A percentile compares a stretch with the other conserved stretches of the same genome.
phyloP scores from a whole-genome alignment of 30 jellyfish, hydroid and myxozoan species.

The Pseudorhiza aurosa region DNA sequence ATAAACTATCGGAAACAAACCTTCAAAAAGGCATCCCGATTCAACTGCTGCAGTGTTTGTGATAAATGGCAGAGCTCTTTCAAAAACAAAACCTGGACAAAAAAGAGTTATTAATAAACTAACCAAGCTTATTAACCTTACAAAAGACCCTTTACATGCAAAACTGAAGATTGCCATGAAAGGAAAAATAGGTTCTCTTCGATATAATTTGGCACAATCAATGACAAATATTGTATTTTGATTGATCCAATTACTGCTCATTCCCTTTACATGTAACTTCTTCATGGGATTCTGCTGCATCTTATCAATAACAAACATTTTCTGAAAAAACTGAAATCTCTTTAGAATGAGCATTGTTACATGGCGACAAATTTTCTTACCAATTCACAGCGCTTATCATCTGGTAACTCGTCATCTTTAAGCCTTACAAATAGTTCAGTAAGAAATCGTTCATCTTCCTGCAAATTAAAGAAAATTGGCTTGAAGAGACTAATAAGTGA shows the following conservation, averaged over 20 bases:
- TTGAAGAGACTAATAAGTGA: too few relatives aligned
- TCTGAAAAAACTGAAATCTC: background rate
- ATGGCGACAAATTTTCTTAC: slow-evolving; percentile 28
- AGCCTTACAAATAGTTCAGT: slow-evolving; percentile 84
- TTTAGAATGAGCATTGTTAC: background rate
- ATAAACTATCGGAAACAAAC: slow-evolving; percentile 10
- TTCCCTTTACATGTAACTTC: too few relatives aligned
- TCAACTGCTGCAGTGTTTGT: slow-evolving; percentile 87
- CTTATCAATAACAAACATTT: too few relatives aligned
- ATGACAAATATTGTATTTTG: too few relatives aligned
- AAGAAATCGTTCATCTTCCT: slow-evolving; percentile 85
- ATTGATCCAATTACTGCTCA: too few relatives aligned
- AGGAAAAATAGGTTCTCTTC: too few relatives aligned
- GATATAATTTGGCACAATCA: too few relatives aligned
- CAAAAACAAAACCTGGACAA: slow-evolving; percentile 72
- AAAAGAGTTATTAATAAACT: background rate
- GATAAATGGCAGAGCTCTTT: slow-evolving; percentile 86
- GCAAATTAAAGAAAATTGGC: too few relatives aligned
- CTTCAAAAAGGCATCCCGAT: slow-evolving; percentile 81
- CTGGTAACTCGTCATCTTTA: slow-evolving; percentile 84
- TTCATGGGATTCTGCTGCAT: too few relatives aligned
- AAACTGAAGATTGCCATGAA: too few relatives aligned
- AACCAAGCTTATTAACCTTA: background rate
- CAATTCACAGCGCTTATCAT: slow-evolving; percentile 84
- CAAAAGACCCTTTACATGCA: too few relatives aligned